Evolutionary conservation across 2,888 invertebrate genomes (phyloP).

Genomic region (Acronicta alni): DNA sequence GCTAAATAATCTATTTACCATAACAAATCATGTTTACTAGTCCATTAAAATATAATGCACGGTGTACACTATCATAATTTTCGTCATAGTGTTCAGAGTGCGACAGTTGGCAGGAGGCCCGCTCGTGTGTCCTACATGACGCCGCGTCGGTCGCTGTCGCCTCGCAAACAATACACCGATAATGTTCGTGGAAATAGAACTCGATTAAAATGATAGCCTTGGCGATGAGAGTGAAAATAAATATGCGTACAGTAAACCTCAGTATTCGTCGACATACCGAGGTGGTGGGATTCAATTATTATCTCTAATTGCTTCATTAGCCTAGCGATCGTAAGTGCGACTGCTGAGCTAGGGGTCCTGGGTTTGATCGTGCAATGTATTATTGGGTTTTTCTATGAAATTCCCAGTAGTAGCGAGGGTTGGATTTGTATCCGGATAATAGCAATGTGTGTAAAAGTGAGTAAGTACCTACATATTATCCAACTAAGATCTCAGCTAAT

Average conservation of each 20-base stretch:
- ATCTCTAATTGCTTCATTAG: no score
- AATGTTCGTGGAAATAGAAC: conserved; percentile 37
- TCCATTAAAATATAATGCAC: conserved; percentile 45
- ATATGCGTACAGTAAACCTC: not conserved
- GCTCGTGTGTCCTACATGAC: conserved; percentile 49
- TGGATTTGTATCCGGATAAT: no score
- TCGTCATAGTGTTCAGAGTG: conserved; percentile 13
- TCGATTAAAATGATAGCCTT: conserved; percentile 50
- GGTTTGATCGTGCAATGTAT: no score
- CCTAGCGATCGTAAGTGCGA: no score
- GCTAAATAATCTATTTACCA: conserved; percentile 36
- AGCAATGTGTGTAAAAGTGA: no score
- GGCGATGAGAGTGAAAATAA: conserved; percentile 11
- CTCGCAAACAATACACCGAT: conserved; percentile 36
- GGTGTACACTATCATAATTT: conserved; percentile 38
- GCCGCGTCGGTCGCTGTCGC: conserved; percentile 38
- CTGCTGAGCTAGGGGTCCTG: no score
- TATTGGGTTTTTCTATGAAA: no score
- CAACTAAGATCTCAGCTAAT: no score
- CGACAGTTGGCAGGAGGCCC: conserved; percentile 50
- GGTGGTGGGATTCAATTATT: no score
- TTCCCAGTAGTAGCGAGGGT: no score
- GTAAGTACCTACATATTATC: no score
- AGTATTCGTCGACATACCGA: not conserved
- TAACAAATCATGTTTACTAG: conserved; percentile 38